phyloP scores from a whole-genome alignment of 2,797 vertebrate species.

The Leucoraja ocellata region DNA sequence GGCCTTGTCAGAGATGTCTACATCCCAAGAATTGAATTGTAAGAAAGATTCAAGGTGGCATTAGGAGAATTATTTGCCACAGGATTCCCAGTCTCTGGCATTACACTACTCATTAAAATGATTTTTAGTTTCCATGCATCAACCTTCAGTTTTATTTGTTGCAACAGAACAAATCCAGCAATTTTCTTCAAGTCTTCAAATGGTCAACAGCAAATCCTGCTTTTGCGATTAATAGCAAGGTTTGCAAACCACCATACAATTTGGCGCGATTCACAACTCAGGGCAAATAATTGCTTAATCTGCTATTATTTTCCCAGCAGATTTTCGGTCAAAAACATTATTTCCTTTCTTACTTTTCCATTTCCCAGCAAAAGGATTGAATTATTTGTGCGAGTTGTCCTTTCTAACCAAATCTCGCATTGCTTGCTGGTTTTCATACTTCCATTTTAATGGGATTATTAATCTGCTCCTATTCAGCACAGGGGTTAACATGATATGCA shows the following conservation, averaged over 20 bases:
- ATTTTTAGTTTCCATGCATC: too few relatives aligned
- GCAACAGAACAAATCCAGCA: too few relatives aligned
- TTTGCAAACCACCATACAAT: not conserved
- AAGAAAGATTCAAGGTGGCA: too few relatives aligned
- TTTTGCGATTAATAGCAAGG: too few relatives aligned
- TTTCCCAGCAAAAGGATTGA: constrained; percentile 51
- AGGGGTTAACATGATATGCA: constrained; percentile 66
- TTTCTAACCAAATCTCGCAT: constrained; percentile 64
- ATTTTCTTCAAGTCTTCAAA: too few relatives aligned
- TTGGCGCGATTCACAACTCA: not conserved
- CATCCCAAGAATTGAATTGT: too few relatives aligned
- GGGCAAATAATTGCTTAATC: not conserved
- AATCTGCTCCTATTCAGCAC: constrained; percentile 77
- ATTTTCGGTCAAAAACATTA: not conserved
- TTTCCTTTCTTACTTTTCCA: not conserved
- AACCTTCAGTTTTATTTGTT: too few relatives aligned
- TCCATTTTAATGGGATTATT: constrained; percentile 76
- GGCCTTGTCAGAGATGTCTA: too few relatives aligned
- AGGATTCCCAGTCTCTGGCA: too few relatives aligned
- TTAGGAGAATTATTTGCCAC: too few relatives aligned
- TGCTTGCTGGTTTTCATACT: constrained; percentile 61
- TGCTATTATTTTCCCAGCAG: not conserved
- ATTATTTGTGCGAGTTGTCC: constrained; percentile 70
- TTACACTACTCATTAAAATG: too few relatives aligned
- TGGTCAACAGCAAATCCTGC: too few relatives aligned